Percentiles rank a stretch among this genome's conserved stretches.
Conservation (phyloP, 2,113 vertebrate genomes). For the Xerus inauris region DNA sequence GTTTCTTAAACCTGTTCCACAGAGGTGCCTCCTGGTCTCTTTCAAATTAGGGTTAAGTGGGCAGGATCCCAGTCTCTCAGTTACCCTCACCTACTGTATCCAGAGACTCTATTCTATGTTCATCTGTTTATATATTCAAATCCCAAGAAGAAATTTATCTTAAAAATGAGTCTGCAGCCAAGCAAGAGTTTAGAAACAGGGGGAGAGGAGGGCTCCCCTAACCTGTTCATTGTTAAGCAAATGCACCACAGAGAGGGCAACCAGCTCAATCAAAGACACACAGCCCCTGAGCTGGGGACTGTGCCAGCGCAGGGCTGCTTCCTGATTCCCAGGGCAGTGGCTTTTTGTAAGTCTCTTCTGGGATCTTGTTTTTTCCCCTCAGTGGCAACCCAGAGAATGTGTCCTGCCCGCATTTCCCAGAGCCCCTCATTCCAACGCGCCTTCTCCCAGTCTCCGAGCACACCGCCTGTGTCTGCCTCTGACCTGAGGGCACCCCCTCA, state of each 20-base stretch:
- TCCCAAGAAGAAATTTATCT: constrained; percentile 30
- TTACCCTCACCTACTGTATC: not conserved
- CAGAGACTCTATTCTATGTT: not conserved
- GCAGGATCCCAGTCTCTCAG: not conserved
- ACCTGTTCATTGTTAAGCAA: not conserved
- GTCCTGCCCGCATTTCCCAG: constrained; percentile 8
- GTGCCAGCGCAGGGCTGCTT: not conserved
- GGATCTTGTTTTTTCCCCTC: not conserved
- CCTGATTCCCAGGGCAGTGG: not conserved
- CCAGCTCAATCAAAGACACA: not conserved
- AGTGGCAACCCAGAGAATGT: not conserved
- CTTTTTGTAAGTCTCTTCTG: not conserved
- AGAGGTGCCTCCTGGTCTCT: not conserved
- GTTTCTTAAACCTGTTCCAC: not conserved
- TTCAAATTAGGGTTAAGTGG: not conserved
- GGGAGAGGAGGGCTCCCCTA: not conserved
- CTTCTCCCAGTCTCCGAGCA: not conserved
- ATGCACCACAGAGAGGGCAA: constrained; percentile 8
- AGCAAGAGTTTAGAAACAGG: not conserved
- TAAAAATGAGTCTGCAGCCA: not conserved
- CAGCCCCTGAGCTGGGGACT: not conserved
- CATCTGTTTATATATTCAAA: constrained; percentile 2
- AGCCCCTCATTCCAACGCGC: not conserved
- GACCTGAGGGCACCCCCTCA: not conserved
- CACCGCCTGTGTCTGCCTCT: not conserved